These are phyloP conservation scores for Trichogramma pretiosum DNA, from an alignment of 1,140 invertebrate species.

Conservation along the genomic window DNA sequence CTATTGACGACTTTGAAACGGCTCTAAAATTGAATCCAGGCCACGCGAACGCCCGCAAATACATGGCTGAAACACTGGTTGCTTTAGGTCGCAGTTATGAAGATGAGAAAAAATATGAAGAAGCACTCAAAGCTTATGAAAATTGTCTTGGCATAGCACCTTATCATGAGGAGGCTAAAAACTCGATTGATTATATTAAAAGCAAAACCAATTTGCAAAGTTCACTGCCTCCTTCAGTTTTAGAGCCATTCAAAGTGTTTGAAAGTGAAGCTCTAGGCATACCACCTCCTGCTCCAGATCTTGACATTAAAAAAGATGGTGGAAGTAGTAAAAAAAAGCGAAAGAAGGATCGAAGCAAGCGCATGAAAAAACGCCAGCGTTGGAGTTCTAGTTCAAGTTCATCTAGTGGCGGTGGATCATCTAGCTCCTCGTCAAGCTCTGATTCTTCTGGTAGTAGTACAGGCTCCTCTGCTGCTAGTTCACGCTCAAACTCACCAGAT, in stretches of 20 bases:
- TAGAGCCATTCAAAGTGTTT: constrained; percentile 40
- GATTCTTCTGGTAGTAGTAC: constrained; percentile 48
- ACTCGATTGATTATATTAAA: constrained; percentile 68
- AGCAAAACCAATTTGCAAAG: constrained; percentile 47
- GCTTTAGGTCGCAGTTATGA: constrained; percentile 75
- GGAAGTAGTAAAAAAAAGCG: constrained; percentile 72
- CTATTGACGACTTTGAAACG: constrained; percentile 88
- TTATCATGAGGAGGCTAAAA: constrained; percentile 75
- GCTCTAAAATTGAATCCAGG: constrained; percentile 79
- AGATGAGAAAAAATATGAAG: constrained; percentile 75
- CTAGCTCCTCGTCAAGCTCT: constrained; percentile 53
- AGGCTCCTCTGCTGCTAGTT: constrained; percentile 52
- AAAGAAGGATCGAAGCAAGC: constrained; percentile 60
- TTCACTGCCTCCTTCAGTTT: constrained; percentile 19
- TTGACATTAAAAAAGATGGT: constrained; percentile 55
- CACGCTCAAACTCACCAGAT: constrained; percentile 54
- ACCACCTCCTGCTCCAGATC: constrained; percentile 23
- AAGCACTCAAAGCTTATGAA: constrained; percentile 74
- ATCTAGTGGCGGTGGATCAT: constrained; percentile 32
- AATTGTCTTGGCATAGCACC: constrained; percentile 72
- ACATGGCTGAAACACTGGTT: constrained; percentile 85
- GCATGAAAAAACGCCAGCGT: constrained; percentile 58
- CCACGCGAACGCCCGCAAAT: constrained; percentile 90
- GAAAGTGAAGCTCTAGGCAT: constrained; percentile 29
- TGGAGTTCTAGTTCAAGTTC: constrained; percentile 56